Evolutionary conservation across 2,797 vertebrate genomes (phyloP), one percentile per base, ranked within the genome.

Genomic region (Galagoides demidoff): DNA sequence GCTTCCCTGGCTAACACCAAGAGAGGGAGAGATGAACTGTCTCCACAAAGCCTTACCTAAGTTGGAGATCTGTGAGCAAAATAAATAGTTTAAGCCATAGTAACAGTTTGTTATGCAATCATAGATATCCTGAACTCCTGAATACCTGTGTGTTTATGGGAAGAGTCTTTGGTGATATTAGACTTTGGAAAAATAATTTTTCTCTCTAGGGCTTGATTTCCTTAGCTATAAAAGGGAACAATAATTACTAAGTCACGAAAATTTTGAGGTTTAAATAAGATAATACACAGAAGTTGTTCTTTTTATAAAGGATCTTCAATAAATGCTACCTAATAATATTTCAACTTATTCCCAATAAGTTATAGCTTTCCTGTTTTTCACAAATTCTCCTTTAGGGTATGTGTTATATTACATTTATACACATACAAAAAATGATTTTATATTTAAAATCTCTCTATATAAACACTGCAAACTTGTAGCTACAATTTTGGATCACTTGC

Each of bases 301-400:
- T 90, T 55, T 81, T 76, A 89, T 87, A 93, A 77, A 43, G 12
- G n/a, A 22, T 82, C 31, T 49, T 79, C 59, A 78, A 52, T 74
- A 95, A 93, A 85, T 81, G 31, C n/a, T 85, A 92, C n/a, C 22
- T 83, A 86, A 22, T 76, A 83, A 74, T 88, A 90, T 52, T 77
- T 92, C 78, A 85, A 66, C 27, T 89, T 77, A 55, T 49, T 91
- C 23, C 34, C 14, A 73, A 81, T 12, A 86, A 92, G 57, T 77
- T 90, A 27, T 66, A 55, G 63, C 19, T 91, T 92, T 95, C 49
- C 13, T 87, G 23, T 20, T 94, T 71, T 89, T 70, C 64, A 96
- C 31, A 85, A 71, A 92, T 39, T 71, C 14, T n/a, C 52, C 39
- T 85, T 92, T 23, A 85, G 31, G 16, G 34, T 73, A 55, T 39